Conservation (phyloP, 2,888 invertebrate genomes). For the Drosophila merina region DNA sequence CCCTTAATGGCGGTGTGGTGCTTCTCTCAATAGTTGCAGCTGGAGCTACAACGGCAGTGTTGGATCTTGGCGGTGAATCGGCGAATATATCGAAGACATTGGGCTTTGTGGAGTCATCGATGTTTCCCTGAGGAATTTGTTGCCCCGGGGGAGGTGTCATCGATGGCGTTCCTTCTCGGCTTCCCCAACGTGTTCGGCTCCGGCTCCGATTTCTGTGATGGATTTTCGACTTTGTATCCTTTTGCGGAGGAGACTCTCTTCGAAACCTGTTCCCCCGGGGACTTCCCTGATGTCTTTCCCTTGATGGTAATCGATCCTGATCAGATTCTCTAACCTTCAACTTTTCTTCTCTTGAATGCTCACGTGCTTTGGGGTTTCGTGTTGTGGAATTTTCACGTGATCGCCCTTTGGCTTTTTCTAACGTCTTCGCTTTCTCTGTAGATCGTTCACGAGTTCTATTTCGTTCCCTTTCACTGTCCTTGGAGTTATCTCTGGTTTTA, state of each 20-base stretch:
- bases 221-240: not conserved
- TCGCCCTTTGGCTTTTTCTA: slow-evolving; percentile 20
- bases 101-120: slow-evolving; percentile 9
- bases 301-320: not conserved
- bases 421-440: slow-evolving; percentile 14
- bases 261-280: slow-evolving; percentile 1
- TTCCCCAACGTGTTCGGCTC: slow-evolving; percentile 22
- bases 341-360: not conserved
- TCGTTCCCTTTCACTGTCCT: not conserved
- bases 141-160: slow-evolving; percentile 16
- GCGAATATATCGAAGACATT: slow-evolving; percentile 76
- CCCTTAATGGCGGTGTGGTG: slow-evolving; percentile 67
- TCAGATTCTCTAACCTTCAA: not conserved
- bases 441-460: slow-evolving; percentile 6
- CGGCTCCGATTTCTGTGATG: slow-evolving; percentile 33
- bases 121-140: slow-evolving; percentile 4
- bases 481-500: slow-evolving; percentile 19
- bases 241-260: slow-evolving; percentile 1
- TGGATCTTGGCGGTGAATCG: slow-evolving; percentile 74
- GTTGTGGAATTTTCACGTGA: slow-evolving; percentile 13
- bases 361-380: slow-evolving; percentile 11
- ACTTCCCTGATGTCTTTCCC: not conserved
- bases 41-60: slow-evolving; percentile 36
- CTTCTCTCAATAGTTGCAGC: slow-evolving; percentile 42
- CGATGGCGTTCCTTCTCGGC: slow-evolving; percentile 45